phyloP scores from a whole-genome alignment of 2,888 invertebrate genomes.

The Megamerina dolium region DNA sequence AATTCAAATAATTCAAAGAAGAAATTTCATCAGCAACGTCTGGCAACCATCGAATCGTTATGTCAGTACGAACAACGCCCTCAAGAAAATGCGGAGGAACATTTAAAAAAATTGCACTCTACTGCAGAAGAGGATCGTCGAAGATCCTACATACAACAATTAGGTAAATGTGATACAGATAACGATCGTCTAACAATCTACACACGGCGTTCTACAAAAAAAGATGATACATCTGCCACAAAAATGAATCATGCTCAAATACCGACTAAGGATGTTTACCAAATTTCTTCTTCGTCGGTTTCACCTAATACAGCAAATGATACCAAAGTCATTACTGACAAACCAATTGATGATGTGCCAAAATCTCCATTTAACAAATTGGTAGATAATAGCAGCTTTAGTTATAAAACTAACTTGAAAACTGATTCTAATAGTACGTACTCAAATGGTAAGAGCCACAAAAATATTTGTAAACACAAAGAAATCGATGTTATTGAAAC shows the following conservation, averaged over 20 bases:
- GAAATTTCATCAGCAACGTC: no score
- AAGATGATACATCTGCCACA: conserved; percentile 14
- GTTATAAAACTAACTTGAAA: not conserved
- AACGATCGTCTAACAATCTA: conserved; percentile 58
- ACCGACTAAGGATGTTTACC: conserved; percentile 1
- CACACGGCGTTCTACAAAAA: conserved; percentile 51
- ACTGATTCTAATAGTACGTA: conserved; percentile 35
- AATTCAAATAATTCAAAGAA: no score
- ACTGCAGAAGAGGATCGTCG: conserved; percentile 61
- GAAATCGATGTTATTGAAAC: conserved; percentile 88
- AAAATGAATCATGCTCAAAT: not conserved
- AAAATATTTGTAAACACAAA: conserved; percentile 57
- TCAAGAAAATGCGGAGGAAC: conserved; percentile 50
- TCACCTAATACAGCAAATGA: conserved; percentile 19
- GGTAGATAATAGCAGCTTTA: not conserved
- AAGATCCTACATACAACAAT: conserved; percentile 54
- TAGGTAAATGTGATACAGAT: conserved; percentile 50
- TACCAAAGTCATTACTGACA: conserved; percentile 24
- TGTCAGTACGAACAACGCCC: conserved; percentile 58
- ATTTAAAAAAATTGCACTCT: conserved; percentile 49
- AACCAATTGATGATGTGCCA: conserved; percentile 10
- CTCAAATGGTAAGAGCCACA: conserved; percentile 31
- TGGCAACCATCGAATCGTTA: conserved; percentile 52
- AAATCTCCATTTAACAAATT: conserved; percentile 12
- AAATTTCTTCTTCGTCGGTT: conserved; percentile 8